Evolutionary conservation across 30 jellyfish, hydroid and myxozoan genomes (phyloP), one percentile per base, ranked within the genome.

Genomic region (Chrysaora quinquecirrha): DNA sequence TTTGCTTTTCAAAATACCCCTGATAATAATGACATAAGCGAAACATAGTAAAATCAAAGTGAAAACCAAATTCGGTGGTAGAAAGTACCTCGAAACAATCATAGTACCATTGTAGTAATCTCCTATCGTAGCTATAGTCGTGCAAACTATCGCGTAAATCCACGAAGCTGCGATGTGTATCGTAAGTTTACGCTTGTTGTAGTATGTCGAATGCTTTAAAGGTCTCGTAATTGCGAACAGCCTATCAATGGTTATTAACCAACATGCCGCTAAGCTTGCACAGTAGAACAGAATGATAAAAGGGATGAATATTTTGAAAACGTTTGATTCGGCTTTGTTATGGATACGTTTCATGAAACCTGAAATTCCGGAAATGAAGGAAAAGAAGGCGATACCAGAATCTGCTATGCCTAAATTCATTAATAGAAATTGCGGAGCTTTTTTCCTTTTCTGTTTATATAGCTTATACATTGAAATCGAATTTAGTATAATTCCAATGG

Each of bases 231-330:
- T 75, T 12, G 86, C 86, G n/a, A 18, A 32, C 6, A 75, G 43
- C 2, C 86, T 43, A 52, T 75, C 75, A 12, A 50, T 23, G 1
- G 86, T 75, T 34, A 75, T 56, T 48, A 63, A 32, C 86, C 86
- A 75, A 54, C 86, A 75, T 9, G 86, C 28, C 34, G 75, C 35
- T 52, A 75, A 50, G 46, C 86, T 75, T 38, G 86, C 75, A 31
- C 63, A 47, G 64, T 30, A 52, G 14, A 56, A 49, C 27, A 75
- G 63, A 1, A 50, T 20, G 32, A 75, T 75, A 28, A 49, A 52
- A 3, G 34, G 28, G 1, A 63, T 16, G 30, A 50, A 75, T n/a
- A 52, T 63, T 14, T 25, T 23, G 75, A 48, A 33, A 38, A 43
- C 2, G 6, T 16, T 10, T 43, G 58, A 14, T 25, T 9, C 18